phyloP scores from a whole-genome alignment of 2,113 vertebrate genomes.

The Pelodiscus sinensis region DNA sequence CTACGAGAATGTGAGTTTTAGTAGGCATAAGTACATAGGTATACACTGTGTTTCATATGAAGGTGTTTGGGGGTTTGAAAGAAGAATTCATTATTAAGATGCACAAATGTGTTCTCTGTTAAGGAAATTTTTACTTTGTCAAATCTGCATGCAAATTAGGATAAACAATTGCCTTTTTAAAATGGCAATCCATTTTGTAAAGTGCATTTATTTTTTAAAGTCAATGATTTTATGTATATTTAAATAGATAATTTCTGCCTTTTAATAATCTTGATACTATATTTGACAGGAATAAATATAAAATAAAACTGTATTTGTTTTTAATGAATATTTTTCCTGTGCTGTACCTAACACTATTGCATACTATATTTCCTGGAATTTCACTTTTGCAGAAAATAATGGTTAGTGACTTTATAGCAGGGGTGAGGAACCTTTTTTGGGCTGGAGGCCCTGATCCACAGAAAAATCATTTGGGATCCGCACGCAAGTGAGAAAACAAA shows the following conservation, averaged over 20 bases:
- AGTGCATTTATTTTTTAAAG: background rate
- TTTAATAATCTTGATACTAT: background rate
- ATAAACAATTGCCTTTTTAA: background rate
- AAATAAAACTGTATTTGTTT: background rate
- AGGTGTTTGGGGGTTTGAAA: background rate
- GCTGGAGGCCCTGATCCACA: too few relatives aligned
- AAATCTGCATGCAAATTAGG: background rate
- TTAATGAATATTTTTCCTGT: background rate
- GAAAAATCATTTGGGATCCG: too few relatives aligned
- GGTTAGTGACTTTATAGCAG: background rate
- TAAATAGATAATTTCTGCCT: background rate
- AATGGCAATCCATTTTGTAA: background rate
- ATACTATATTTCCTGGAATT: background rate
- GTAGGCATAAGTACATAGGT: conserved; percentile 40
- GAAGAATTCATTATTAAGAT: background rate
- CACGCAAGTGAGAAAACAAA: too few relatives aligned
- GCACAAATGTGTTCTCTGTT: background rate
- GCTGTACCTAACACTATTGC: background rate
- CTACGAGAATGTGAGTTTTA: conserved; percentile 95
- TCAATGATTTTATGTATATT: background rate
- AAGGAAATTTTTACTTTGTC: background rate
- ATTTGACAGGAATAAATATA: background rate
- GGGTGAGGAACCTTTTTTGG: too few relatives aligned
- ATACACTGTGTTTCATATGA: background rate
- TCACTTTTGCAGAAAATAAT: background rate